Evolutionary conservation across 2,888 invertebrate genomes (phyloP).

Genomic region (Caenorhabditis afra): DNA sequence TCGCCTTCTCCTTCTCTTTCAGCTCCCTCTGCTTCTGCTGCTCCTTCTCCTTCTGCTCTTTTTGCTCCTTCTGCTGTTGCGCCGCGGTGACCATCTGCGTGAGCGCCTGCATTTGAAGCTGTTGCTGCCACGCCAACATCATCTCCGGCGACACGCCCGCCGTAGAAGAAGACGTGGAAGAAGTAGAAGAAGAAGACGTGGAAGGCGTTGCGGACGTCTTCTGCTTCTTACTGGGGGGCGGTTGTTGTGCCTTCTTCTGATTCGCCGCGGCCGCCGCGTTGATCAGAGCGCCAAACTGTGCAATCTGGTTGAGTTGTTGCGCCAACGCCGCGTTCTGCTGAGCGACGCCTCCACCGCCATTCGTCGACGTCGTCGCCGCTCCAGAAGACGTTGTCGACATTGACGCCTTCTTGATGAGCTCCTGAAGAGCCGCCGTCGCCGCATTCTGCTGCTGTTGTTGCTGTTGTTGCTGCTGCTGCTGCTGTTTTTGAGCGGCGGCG

Average conservation of each 20-base stretch:
- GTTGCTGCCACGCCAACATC: slow-evolving; percentile 55
- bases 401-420: neutral
- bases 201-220: neutral
- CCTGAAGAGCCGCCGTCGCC: slow-evolving; percentile 21
- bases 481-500: slow-evolving; percentile 45
- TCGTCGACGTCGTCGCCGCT: neutral
- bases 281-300: slow-evolving; percentile 19
- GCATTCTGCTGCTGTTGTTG: slow-evolving; percentile 4
- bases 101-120: slow-evolving; percentile 17
- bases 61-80: neutral
- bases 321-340: slow-evolving; percentile 15
- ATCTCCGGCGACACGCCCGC: slow-evolving; percentile 24
- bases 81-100: slow-evolving; percentile 24
- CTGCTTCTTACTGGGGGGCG: too few relatives aligned
- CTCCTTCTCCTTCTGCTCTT: slow-evolving; percentile 45
- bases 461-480: slow-evolving; percentile 22
- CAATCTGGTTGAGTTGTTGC: slow-evolving; percentile 29
- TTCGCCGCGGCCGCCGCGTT: slow-evolving; percentile 18
- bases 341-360: neutral
- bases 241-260: slow-evolving; percentile 5
- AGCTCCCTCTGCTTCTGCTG: slow-evolving; percentile 29
- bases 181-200: neutral
- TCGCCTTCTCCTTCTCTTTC: slow-evolving; percentile 39
- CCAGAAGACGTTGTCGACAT: too few relatives aligned
- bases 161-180: neutral